These are phyloP conservation scores for Vombatus ursinus DNA, from an alignment of 2,113 vertebrate genomes.

Conservation along the genomic window DNA sequence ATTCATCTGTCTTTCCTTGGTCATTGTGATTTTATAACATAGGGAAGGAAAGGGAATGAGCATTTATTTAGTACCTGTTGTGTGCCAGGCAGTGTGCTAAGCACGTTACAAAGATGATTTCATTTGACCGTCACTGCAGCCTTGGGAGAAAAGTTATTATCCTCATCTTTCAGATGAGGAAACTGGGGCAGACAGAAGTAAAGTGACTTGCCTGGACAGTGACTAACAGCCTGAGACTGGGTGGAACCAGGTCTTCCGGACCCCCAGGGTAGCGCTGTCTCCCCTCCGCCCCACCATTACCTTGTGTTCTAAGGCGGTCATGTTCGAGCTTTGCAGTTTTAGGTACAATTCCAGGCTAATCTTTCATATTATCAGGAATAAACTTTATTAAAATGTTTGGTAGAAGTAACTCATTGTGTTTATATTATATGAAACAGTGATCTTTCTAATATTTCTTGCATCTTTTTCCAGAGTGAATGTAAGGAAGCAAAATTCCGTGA, in stretches of 20 bases:
- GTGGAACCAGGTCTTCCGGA: not conserved
- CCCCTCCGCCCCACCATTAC: no score
- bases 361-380: conserved; percentile 8
- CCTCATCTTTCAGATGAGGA: not conserved
- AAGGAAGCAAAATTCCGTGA: conserved; percentile 94
- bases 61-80: not conserved
- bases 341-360: not conserved
- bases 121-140: not conserved
- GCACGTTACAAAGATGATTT: not conserved
- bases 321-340: not conserved
- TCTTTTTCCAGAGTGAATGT: conserved; percentile 88
- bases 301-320: not conserved
- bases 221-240: not conserved
- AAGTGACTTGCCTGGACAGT: not conserved
- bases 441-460: conserved; percentile 53
- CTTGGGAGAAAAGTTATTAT: not conserved
- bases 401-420: conserved; percentile 17
- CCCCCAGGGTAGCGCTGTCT: no score
- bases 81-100: not conserved
- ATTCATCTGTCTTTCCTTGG: not conserved
- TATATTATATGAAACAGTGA: not conserved
- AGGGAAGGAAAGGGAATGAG: not conserved
- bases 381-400: not conserved
- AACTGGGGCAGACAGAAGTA: no score
- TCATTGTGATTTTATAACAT: not conserved